Conservation (phyloP, 2,113 vertebrate species). For the Phaethornis superciliosus region DNA sequence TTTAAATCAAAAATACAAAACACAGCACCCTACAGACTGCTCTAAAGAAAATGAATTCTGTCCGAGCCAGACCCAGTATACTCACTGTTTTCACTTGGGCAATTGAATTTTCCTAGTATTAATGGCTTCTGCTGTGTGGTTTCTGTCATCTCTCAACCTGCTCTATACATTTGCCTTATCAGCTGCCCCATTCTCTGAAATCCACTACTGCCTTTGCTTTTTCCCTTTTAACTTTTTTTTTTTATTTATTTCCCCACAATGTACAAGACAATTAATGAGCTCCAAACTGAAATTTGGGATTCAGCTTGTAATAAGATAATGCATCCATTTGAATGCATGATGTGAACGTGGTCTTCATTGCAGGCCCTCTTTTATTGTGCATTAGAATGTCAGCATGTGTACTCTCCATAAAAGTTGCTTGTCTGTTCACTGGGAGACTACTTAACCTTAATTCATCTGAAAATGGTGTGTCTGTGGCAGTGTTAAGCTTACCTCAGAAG, state of each 20-base stretch:
- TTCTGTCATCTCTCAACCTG: background rate
- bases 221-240: background rate
- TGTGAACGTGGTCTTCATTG: background rate
- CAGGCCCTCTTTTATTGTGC: background rate
- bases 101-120: background rate
- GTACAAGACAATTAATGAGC: background rate
- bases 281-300: background rate
- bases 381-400: background rate
- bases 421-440: conserved; percentile 56
- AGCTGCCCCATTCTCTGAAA: background rate
- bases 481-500: conserved; percentile 56
- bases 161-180: background rate
- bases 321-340: conserved; percentile 52
- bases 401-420: conserved; percentile 7
- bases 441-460: conserved; percentile 54
- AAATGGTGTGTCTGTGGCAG: background rate
- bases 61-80: background rate
- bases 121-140: background rate
- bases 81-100: background rate
- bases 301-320: background rate
- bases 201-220: background rate
- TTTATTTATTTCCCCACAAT: background rate
- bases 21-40: background rate
- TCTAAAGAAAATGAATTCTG: background rate
- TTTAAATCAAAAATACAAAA: background rate